phyloP scores from a whole-genome alignment of 2,797 vertebrate genomes.

The Manis crassicaudata region DNA sequence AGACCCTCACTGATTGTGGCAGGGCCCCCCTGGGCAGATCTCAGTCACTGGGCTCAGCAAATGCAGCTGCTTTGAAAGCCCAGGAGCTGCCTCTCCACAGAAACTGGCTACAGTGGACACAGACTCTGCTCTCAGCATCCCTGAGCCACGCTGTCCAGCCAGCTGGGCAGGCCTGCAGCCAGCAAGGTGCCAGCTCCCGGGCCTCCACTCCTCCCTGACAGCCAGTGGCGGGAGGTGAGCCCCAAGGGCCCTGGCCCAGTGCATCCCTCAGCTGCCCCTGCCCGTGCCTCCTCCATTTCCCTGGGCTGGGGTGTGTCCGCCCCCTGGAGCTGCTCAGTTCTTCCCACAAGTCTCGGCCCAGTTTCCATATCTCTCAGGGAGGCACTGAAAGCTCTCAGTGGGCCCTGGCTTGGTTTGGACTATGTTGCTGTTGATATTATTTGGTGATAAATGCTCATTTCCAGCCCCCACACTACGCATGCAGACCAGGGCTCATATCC shows the following conservation, averaged over 20 bases:
- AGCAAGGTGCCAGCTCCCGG: neutral
- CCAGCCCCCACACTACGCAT: neutral
- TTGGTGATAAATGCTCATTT: neutral
- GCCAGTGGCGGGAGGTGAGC: neutral
- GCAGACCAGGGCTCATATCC: neutral
- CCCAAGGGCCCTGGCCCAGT: neutral
- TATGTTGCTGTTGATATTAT: neutral
- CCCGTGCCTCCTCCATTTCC: neutral
- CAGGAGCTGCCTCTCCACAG: neutral
- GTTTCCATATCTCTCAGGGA: neutral
- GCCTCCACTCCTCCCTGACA: too few relatives aligned
- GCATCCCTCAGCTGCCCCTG: neutral
- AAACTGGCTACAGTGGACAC: too few relatives aligned
- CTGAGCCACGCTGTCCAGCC: accelerated
- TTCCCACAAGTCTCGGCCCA: neutral
- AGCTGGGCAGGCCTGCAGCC: neutral
- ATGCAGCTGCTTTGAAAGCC: neutral
- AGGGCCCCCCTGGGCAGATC: neutral
- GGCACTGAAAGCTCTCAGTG: neutral
- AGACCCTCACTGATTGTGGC: neutral
- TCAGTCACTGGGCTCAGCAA: neutral
- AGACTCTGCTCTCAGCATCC: neutral
- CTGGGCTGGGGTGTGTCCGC: accelerated
- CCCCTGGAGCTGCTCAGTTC: neutral
- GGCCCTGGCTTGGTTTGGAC: neutral